Evolutionary conservation across 2,797 vertebrate genomes (phyloP).

Genomic region (Hoplostethus mediterraneus): DNA sequence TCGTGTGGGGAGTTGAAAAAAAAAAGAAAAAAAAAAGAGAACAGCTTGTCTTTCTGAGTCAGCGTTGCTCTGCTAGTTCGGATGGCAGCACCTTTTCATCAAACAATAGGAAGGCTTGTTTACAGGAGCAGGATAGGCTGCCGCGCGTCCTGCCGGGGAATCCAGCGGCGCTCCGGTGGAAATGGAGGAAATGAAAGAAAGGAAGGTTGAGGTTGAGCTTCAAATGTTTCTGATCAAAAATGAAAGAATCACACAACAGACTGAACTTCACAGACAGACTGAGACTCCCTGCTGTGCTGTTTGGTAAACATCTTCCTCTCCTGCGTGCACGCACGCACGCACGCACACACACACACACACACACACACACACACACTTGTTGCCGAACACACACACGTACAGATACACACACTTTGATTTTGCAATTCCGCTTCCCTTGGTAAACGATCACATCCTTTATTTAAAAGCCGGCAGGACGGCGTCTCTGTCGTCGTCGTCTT

Average conservation of each 20-base stretch:
- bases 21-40: slow-evolving; percentile 10
- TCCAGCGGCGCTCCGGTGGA: slow-evolving; percentile 7
- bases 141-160: slow-evolving; percentile 22
- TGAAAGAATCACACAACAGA: slow-evolving; percentile 24
- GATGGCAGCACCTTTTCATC: slow-evolving; percentile 16
- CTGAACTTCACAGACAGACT: slow-evolving; percentile 19
- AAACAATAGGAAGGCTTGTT: slow-evolving; percentile 52
- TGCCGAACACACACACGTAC: slow-evolving; percentile 30
- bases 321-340: slow-evolving; percentile 13
- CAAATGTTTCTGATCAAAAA: slow-evolving; percentile 44
- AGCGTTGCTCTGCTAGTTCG: slow-evolving; percentile 29
- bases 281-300: slow-evolving; percentile 36
- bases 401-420: slow-evolving; percentile 53
- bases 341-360: slow-evolving; percentile 7
- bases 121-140: slow-evolving; percentile 37
- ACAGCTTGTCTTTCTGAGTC: slow-evolving; percentile 47
- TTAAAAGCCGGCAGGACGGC: slow-evolving; percentile 50
- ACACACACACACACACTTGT: slow-evolving; percentile 42
- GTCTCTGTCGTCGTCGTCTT: slow-evolving; percentile 6
- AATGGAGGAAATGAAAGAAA: too few relatives aligned
- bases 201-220: slow-evolving; percentile 7
- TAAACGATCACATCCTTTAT: slow-evolving; percentile 57
- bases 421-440: slow-evolving; percentile 17
- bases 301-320: slow-evolving; percentile 40
- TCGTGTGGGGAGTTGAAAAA: not conserved